These are phyloP conservation scores for Drosophila aldrichi DNA, from an alignment of 2,888 invertebrate genomes.

Conservation along the genomic window DNA sequence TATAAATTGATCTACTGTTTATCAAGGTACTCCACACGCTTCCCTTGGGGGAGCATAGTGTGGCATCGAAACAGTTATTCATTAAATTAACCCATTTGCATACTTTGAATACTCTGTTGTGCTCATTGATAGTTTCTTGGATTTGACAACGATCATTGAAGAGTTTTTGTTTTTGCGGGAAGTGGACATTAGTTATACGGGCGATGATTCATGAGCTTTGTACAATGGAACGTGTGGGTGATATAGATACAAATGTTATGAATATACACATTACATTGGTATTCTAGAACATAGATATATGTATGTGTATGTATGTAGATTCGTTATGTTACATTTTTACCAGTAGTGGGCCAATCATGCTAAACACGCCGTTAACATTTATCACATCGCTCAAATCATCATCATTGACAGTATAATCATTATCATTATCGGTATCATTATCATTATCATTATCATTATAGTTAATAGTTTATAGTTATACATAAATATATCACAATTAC, in stretches of 20 bases:
- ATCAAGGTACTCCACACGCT: not conserved
- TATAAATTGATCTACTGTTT: constrained; percentile 8
- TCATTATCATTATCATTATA: constrained; percentile 27
- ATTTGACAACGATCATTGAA: constrained; percentile 24
- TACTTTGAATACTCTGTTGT: constrained; percentile 26
- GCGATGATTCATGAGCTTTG: constrained; percentile 49
- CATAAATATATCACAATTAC: constrained; percentile 63
- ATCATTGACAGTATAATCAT: constrained; percentile 44
- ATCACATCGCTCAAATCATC: constrained; percentile 79
- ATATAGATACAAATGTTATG: constrained; percentile 34
- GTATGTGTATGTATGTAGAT: constrained; percentile 48
- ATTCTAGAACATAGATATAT: constrained; percentile 38
- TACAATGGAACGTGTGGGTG: constrained; percentile 47
- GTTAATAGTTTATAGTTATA: constrained; percentile 34
- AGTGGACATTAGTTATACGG: constrained; percentile 12
- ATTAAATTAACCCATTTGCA: constrained; percentile 7
- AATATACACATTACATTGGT: constrained; percentile 43
- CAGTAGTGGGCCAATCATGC: constrained; percentile 86
- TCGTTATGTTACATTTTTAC: constrained; percentile 76
- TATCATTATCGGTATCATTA: constrained; percentile 24
- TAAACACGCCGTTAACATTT: constrained; percentile 80
- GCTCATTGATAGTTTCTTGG: constrained; percentile 22
- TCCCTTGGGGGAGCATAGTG: constrained; percentile 9
- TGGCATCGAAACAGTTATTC: not conserved
- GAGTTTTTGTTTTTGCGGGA: constrained; percentile 8